These are phyloP conservation scores for Brenthis daphne DNA, from an alignment of 2,888 invertebrate species.

Conservation along the genomic window DNA sequence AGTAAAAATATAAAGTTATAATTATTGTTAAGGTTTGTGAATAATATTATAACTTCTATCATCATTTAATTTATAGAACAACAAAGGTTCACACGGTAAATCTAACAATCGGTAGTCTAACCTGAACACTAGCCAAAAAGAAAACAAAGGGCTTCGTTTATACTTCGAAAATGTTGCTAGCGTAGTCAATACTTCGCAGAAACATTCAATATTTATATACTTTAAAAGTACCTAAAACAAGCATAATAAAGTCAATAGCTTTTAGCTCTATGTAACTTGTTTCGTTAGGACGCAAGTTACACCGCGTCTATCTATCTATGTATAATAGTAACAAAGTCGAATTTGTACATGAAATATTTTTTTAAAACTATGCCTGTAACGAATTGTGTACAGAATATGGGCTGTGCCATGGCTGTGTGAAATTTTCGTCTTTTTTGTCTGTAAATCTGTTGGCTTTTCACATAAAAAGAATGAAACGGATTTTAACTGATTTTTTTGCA, in stretches of 20 bases:
- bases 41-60: not conserved
- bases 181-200: not conserved
- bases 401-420: too few relatives aligned
- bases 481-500: too few relatives aligned
- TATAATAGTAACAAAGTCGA: too few relatives aligned
- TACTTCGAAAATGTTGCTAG: not conserved
- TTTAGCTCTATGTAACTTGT: too few relatives aligned
- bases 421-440: too few relatives aligned
- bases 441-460: too few relatives aligned
- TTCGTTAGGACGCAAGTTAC: too few relatives aligned
- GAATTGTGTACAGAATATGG: too few relatives aligned
- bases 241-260: not conserved
- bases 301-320: too few relatives aligned
- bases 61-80: not conserved
- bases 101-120: not conserved
- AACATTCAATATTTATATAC: not conserved
- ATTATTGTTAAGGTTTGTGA: not conserved
- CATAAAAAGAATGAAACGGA: too few relatives aligned
- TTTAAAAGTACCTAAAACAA: not conserved
- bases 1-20: not conserved
- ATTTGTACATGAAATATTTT: too few relatives aligned
- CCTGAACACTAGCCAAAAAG: slow-evolving; percentile 1
- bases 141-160: slow-evolving; percentile 3
- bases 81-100: not conserved
- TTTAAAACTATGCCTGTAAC: too few relatives aligned